phyloP scores from a whole-genome alignment of 92 coral and sea anemone genomes.

The Palythoa heliodiscus region DNA sequence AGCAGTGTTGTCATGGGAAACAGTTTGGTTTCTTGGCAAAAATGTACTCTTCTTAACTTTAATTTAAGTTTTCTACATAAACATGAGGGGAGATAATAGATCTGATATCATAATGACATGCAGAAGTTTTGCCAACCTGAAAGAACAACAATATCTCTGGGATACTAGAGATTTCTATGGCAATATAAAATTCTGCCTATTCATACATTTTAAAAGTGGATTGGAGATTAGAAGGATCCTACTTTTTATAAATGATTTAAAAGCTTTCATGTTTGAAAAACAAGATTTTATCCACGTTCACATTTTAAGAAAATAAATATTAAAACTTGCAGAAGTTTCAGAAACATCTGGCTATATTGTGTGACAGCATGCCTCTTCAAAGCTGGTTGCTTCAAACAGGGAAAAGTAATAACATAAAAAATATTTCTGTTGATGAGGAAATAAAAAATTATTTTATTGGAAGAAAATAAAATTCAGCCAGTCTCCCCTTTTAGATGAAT shows the following conservation, averaged over 20 bases:
- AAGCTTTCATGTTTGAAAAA: slow-evolving; percentile 5
- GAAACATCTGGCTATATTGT: slow-evolving; percentile 41
- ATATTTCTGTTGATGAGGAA: background rate
- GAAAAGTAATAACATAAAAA: background rate
- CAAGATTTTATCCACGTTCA: background rate
- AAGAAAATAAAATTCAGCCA: slow-evolving; percentile 20
- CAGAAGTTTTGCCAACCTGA: slow-evolving; percentile 71
- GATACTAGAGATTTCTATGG: slow-evolving; percentile 87
- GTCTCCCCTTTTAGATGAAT: background rate
- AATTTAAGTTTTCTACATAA: slow-evolving; percentile 42
- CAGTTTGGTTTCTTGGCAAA: slow-evolving; percentile 78
- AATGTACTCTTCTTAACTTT: slow-evolving; percentile 61
- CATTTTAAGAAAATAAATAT: background rate
- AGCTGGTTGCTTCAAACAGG: background rate
- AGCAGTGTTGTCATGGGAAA: slow-evolving; percentile 80
- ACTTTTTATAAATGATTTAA: background rate
- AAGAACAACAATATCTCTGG: slow-evolving; percentile 83
- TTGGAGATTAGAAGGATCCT: background rate
- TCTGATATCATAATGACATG: slow-evolving; percentile 69
- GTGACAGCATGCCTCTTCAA: slow-evolving; percentile 11
- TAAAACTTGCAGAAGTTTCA: background rate
- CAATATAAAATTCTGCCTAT: slow-evolving; percentile 46
- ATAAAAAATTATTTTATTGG: background rate
- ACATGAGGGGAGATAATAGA: slow-evolving; percentile 57
- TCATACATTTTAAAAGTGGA: background rate